Evolutionary conservation across 2,797 vertebrate genomes (phyloP).

Genomic region (Siniperca obscura): DNA sequence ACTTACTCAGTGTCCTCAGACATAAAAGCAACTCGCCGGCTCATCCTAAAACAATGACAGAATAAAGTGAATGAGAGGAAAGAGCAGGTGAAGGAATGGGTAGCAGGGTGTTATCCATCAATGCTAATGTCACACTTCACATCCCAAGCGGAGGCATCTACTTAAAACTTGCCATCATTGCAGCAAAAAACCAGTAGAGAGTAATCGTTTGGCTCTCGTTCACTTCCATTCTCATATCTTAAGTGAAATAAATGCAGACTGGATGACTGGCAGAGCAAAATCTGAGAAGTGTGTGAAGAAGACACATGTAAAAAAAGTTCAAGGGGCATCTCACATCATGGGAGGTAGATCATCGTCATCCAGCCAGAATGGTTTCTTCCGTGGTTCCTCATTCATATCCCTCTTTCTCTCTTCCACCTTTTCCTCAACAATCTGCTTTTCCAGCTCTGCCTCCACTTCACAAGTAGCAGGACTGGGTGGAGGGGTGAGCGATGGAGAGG

Average conservation of each 20-base stretch:
- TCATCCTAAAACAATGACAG: conserved; percentile 96
- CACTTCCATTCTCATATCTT: conserved; percentile 17
- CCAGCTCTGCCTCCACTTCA: conserved; percentile 33
- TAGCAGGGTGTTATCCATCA: background rate
- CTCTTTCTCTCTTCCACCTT: conserved; percentile 48
- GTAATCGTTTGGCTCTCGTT: background rate
- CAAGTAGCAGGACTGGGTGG: conserved; percentile 46
- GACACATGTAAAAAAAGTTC: conserved; percentile 50
- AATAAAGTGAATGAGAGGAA: conserved; percentile 69
- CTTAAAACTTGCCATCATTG: conserved; percentile 3
- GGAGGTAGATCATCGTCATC: conserved; percentile 84
- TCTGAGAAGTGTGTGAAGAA: conserved; percentile 30
- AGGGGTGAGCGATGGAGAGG: conserved; percentile 41
- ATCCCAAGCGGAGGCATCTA: conserved; percentile 12
- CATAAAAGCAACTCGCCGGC: conserved; percentile 92
- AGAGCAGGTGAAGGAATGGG: conserved; percentile 23
- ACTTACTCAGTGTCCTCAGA: conserved; percentile 98
- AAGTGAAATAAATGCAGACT: background rate
- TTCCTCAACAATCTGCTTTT: conserved; percentile 40
- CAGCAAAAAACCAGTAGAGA: conserved; percentile 1
- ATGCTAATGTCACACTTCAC: conserved; percentile 21
- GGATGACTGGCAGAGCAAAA: conserved; percentile 7
- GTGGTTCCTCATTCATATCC: conserved; percentile 45
- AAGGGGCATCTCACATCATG: conserved; percentile 84
- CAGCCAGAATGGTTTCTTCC: conserved; percentile 78